Base-by-base conservation (phyloP, 2,797 vertebrate genomes). In the Acanthornis magna region DNA sequence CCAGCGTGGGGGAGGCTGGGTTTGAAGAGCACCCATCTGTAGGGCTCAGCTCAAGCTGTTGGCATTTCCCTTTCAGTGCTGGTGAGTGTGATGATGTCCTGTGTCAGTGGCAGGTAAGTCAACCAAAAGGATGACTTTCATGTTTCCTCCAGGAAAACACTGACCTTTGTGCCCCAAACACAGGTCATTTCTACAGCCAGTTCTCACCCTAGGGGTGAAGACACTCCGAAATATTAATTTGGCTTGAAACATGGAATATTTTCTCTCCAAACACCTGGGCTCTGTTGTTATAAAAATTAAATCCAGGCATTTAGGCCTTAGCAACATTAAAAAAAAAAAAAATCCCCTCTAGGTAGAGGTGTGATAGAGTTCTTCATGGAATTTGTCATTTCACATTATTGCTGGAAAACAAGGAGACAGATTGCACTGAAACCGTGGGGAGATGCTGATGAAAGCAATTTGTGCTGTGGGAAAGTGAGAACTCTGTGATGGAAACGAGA, bases 321-420 rank as follows among this genome's bases (percentile, higher is more conserved):
- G 54, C 25, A 58, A 42, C 22, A 55, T 27, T 66, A 38, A 78
- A 79, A 78, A 85, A 70, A 75, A 79, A 78, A 88, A 85, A 70
- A 70, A 73, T 66, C 36, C 60, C 66, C 84, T 70, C 26, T 66
- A 62, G 60, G 80, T 55, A 85, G 55, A 92, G 60, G 54, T 91
- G 74, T 75, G 74, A 86, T 57, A 63, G 63, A 85, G 29, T 43
- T 60, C 63, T 79, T 81, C 57, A 55, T 51, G 71, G 55, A 76
- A 82, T 91, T 87, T 91, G 60, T 86, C 61, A 25, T 93, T 85
- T 94, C 55, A 26, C 20, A 32, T 86, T 85, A 73, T 26, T 67
- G 90, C 79, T 63, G 75, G 71, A 54, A 89, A 92, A 70, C 45
- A 48, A 25, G 66, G 63, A 82, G 60, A 36, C 32, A 70, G 60